These are phyloP conservation scores for Thinocorus orbignyianus DNA, from an alignment of 2,113 vertebrate species.

Conservation along the genomic window DNA sequence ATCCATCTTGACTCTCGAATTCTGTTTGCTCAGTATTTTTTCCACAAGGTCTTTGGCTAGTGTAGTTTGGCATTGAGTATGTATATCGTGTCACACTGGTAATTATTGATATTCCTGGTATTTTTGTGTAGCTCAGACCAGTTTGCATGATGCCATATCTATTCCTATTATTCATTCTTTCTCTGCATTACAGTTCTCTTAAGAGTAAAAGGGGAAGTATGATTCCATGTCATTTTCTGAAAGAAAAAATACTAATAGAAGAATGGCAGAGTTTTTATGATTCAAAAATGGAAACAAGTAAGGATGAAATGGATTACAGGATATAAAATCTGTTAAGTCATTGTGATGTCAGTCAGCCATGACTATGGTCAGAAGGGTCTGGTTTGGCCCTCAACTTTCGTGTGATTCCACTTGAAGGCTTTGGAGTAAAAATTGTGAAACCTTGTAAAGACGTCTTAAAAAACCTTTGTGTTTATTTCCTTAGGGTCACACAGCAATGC, in stretches of 20 bases:
- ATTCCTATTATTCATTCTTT: neutral
- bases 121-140: neutral
- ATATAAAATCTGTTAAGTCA: neutral
- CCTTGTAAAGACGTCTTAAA: neutral
- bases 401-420: neutral
- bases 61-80: neutral
- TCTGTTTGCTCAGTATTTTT: neutral
- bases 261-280: neutral
- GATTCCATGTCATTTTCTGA: neutral
- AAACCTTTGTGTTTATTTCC: slow-evolving; percentile 1
- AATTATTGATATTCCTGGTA: neutral
- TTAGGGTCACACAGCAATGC: slow-evolving; percentile 97
- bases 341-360: neutral
- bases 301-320: neutral
- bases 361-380: neutral
- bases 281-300: neutral
- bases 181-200: neutral
- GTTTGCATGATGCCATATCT: neutral
- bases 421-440: neutral
- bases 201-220: neutral
- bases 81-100: neutral
- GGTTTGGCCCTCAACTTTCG: neutral
- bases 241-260: neutral
- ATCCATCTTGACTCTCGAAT: neutral
- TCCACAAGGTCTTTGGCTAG: neutral